Conservation (phyloP, 2,797 vertebrate genomes). For the Enteromius anoplus region DNA sequence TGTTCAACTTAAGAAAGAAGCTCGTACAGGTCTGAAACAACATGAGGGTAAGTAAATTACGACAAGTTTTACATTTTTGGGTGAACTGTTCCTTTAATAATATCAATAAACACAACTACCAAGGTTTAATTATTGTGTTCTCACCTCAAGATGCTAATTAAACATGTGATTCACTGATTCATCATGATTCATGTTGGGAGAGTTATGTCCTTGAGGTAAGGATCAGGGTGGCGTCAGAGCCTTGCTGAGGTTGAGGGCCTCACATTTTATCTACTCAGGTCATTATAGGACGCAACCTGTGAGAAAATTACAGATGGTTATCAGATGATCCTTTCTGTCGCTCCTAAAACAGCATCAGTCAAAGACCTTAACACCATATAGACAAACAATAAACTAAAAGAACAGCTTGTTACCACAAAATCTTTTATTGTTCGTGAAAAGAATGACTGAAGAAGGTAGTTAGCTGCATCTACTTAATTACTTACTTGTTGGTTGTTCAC, state of each 20-base stretch:
- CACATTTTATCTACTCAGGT: constrained; percentile 28
- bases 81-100: no score
- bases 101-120: neutral
- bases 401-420: constrained; percentile 11
- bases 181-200: neutral
- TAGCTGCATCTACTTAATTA: neutral
- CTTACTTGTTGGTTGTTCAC: constrained; percentile 33
- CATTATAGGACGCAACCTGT: constrained; percentile 35
- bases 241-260: constrained; percentile 23
- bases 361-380: constrained; percentile 55
- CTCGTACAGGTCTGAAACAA: no score
- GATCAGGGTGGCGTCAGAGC: neutral
- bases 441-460: neutral
- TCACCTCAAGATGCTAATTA: neutral
- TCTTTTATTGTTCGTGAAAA: neutral
- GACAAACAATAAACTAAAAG: constrained; percentile 7
- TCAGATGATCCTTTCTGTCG: constrained; percentile 29
- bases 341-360: constrained; percentile 37
- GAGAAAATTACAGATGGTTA: constrained; percentile 50
- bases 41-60: no score
- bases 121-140: neutral
- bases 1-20: no score
- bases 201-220: constrained; percentile 15
- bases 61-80: neutral
- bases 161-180: neutral